Evolutionary conservation across 2,888 invertebrate species (phyloP), one percentile per base, ranked within the genome.

Genomic region (Brenthis daphne): DNA sequence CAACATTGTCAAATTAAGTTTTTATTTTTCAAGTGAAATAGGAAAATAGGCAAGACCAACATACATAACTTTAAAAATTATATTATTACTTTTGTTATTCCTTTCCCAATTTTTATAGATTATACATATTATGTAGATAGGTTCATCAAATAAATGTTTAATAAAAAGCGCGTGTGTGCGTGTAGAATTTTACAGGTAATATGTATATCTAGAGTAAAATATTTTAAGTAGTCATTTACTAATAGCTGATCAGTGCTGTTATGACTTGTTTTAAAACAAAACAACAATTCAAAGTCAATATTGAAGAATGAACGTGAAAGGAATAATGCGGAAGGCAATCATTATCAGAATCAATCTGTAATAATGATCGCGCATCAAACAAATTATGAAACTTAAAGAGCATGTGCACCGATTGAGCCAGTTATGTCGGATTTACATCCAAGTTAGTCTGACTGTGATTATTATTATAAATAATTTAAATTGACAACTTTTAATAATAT

Each of bases 301-400:
- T 74, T 73, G 75, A 77, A 76, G 72, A 76, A 74, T 71, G 77
- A 76, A 75, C 79, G 77, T 79, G 79, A 81, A 83, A 79, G 75
- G 75, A 77, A 78, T 80, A 81, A 89, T 84, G 86, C 89, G 91
- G 91, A 91, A 90, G 86, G 83, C 86, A 87, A 85, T 90, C 88
- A 88, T 87, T 87, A 89, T 88, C 84, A 77, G 85, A 89, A 87
- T 86, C 86, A 82, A 88, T 88, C 80, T 76, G 77, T 80, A 72
- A 77, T 88, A 89, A 87, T 86, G 86, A 88, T 86, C 85, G 82
- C 82, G 82, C 78, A 79, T 85, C 80, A 82, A 85, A 86, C 85
- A 87, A 84, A 88, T 87, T 89, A 83, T 88, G 88, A 89, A 90
- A 88, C 84, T 82, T 83, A 81, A 80, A 80, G 73, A 65, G 65